Percentiles rank a stretch among this genome's conserved stretches.
phyloP scores from a whole-genome alignment of 2,113 vertebrate genomes.

The Sitta europaea region DNA sequence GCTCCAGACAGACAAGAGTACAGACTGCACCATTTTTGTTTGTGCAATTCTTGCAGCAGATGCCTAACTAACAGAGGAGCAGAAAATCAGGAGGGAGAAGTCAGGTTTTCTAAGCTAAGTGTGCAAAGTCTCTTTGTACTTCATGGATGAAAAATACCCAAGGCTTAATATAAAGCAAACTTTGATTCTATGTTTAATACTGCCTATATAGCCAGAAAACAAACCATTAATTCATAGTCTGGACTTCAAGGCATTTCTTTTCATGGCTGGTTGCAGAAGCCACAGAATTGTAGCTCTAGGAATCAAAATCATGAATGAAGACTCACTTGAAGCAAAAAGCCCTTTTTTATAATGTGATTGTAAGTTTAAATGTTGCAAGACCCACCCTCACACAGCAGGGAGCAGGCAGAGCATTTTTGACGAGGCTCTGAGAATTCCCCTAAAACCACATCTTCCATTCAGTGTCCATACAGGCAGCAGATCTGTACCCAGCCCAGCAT shows the following conservation, averaged over 20 bases:
- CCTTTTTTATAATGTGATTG: not conserved
- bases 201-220: not conserved
- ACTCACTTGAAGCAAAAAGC: not conserved
- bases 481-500: not conserved
- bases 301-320: not conserved
- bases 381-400: not conserved
- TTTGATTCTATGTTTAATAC: not conserved
- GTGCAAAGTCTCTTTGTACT: not conserved
- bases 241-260: not conserved
- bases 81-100: not conserved
- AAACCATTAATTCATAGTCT: not conserved
- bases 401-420: not conserved
- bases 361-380: not conserved
- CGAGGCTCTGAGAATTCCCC: not conserved
- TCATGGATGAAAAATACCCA: not conserved
- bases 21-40: not conserved
- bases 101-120: not conserved
- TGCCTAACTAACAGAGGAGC: not conserved
- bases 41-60: not conserved
- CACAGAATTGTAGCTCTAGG: not conserved
- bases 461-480: not conserved
- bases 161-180: not conserved
- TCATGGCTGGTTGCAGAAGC: not conserved
- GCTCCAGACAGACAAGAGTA: not conserved
- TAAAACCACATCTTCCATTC: not conserved